These are phyloP conservation scores for Microcebus lehilahytsara DNA, from an alignment of 2,113 vertebrate species.

Conservation along the genomic window DNA sequence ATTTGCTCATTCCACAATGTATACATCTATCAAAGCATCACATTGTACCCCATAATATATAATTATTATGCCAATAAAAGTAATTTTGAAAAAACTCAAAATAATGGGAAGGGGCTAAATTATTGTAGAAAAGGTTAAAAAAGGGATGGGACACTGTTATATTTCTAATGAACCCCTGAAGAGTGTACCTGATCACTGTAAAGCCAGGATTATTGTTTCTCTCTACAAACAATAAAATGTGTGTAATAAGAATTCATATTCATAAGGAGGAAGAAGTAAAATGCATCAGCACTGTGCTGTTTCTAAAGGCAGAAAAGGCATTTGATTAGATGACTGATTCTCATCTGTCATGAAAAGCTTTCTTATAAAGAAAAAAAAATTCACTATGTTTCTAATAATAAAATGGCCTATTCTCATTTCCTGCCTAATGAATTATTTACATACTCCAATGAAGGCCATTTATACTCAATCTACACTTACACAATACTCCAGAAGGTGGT, in stretches of 20 bases:
- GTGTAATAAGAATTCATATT: slow-evolving; percentile 24
- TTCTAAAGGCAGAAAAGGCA: slow-evolving; percentile 41
- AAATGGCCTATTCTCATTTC: slow-evolving; percentile 37
- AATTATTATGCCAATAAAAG: neutral
- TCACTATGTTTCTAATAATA: slow-evolving; percentile 24
- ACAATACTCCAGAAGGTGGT: neutral
- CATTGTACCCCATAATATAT: neutral
- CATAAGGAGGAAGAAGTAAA: slow-evolving; percentile 13
- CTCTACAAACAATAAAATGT: neutral
- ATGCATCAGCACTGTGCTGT: neutral
- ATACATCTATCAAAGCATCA: neutral
- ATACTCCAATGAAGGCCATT: neutral
- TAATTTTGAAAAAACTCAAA: neutral
- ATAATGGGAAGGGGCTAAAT: neutral
- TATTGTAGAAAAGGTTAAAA: neutral
- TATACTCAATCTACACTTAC: neutral
- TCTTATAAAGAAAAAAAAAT: slow-evolving; percentile 32
- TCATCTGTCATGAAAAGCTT: slow-evolving; percentile 38
- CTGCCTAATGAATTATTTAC: slow-evolving; percentile 55
- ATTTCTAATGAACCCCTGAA: neutral
- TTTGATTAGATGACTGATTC: slow-evolving; percentile 48
- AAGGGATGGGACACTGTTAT: neutral
- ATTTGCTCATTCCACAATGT: neutral
- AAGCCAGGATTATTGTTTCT: neutral
- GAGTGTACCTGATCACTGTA: neutral